phyloP scores from a whole-genome alignment of 2,888 invertebrate genomes.

The Lottia gigantea region DNA sequence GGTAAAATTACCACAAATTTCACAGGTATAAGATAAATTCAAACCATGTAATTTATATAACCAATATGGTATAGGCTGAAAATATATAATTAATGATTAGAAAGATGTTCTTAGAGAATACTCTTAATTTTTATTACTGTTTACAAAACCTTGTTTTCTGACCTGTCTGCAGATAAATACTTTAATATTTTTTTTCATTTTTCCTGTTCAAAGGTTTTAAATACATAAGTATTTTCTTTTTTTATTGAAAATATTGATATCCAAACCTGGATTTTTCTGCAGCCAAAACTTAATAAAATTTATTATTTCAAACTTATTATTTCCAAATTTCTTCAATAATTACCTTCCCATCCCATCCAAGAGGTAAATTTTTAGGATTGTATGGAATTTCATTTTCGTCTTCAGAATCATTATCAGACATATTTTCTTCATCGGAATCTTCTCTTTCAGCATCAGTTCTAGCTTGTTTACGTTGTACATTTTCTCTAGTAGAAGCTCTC shows the following conservation, averaged over 20 bases:
- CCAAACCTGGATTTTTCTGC: not conserved
- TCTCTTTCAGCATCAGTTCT: slow-evolving; percentile 79
- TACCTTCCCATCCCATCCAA: slow-evolving; percentile 98
- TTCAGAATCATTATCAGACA: slow-evolving; percentile 63
- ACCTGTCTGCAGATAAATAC: too few species aligned
- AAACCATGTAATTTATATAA: slow-evolving; percentile 98
- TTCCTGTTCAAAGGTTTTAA: too few species aligned
- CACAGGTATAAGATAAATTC: slow-evolving; percentile 98
- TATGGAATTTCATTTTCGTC: slow-evolving; percentile 91
- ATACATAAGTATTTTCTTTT: too few species aligned
- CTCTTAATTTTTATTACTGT: too few species aligned
- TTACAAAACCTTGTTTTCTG: too few species aligned
- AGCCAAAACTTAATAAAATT: too few species aligned
- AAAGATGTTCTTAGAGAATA: not conserved
- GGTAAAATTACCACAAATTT: slow-evolving; percentile 98
- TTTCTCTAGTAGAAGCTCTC: slow-evolving; percentile 92
- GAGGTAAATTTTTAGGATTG: slow-evolving; percentile 98
- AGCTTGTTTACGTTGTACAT: slow-evolving; percentile 97
- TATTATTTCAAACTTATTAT: not conserved
- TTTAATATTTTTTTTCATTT: too few species aligned
- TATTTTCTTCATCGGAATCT: slow-evolving; percentile 70
- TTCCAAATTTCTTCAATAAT: too few species aligned
- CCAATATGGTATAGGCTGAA: slow-evolving; percentile 88
- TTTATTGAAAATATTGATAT: not conserved
- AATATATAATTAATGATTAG: slow-evolving; percentile 32